Percentiles rank a stretch among this genome's conserved stretches.
Evolutionary conservation across 2,888 invertebrate species (phyloP).

Genomic region (Lasioglossum oenotherae): DNA sequence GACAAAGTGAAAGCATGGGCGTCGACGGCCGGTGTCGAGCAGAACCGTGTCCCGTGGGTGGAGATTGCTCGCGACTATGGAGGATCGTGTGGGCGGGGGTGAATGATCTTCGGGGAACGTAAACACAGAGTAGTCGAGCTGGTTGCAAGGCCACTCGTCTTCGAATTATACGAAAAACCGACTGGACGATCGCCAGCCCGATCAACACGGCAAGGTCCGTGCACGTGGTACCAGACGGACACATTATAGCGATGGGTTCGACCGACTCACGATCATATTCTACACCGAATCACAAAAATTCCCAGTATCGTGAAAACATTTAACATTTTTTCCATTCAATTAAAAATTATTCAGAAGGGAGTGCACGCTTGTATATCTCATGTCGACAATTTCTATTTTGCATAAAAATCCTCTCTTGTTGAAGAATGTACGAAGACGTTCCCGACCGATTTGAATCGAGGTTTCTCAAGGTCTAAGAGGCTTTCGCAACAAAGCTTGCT

Average conservation of each 20-base stretch:
- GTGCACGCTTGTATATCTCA: no score
- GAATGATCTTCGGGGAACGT: slow-evolving; percentile 18
- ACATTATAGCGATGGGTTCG: neutral
- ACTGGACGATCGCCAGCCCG: slow-evolving; percentile 63
- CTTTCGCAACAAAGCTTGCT: neutral
- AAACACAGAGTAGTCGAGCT: slow-evolving; percentile 13
- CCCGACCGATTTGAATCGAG: neutral
- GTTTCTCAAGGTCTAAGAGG: neutral
- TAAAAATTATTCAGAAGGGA: no score
- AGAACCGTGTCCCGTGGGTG: neutral
- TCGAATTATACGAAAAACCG: slow-evolving; percentile 2
- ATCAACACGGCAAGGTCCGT: slow-evolving; percentile 46
- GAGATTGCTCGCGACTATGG: neutral
- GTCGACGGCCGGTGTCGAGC: neutral
- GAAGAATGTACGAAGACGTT: neutral
- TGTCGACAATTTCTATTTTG: no score
- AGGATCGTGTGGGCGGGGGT: slow-evolving; percentile 5
- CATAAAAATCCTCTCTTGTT: no score
- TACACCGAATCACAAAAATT: neutral
- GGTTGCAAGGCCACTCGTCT: neutral
- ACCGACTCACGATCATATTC: neutral
- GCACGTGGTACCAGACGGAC: slow-evolving; percentile 47
- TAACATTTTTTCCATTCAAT: no score
- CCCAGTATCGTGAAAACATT: no score
- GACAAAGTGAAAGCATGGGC: neutral